These are phyloP conservation scores for Meiosimyza platycephala DNA, from an alignment of 2,888 invertebrate genomes.

Conservation along the genomic window DNA sequence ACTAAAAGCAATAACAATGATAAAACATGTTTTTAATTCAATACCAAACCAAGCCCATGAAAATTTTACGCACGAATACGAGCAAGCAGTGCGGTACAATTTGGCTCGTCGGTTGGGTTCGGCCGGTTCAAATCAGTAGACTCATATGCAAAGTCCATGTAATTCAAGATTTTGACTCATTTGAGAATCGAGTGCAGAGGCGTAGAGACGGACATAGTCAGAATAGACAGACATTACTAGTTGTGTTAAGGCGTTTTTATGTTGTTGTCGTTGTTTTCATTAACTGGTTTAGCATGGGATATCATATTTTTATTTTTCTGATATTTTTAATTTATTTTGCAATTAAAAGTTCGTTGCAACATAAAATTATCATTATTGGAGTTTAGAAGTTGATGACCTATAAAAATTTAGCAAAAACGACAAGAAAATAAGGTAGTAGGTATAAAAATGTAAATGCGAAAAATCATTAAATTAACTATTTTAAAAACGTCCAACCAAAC, in stretches of 20 bases:
- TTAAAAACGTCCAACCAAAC: too few relatives aligned
- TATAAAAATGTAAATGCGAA: too few relatives aligned
- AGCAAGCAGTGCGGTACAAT: slow-evolving; percentile 4
- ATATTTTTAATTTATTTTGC: too few relatives aligned
- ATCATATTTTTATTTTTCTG: too few relatives aligned
- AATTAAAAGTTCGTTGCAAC: too few relatives aligned
- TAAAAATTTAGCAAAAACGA: too few relatives aligned
- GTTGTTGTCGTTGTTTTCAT: slow-evolving; percentile 4
- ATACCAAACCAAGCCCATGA: slow-evolving; percentile 35
- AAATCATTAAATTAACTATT: too few relatives aligned
- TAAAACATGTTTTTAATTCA: slow-evolving; percentile 33
- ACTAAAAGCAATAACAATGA: not conserved
- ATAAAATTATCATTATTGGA: too few relatives aligned
- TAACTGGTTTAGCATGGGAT: slow-evolving; percentile 15
- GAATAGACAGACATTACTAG: not conserved
- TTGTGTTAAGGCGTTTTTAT: slow-evolving; percentile 15
- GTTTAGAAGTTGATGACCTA: too few relatives aligned
- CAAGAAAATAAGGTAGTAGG: too few relatives aligned
- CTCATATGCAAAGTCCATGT: slow-evolving; percentile 29
- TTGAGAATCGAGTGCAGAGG: slow-evolving; percentile 5
- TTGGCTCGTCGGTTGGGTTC: not conserved
- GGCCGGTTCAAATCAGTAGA: not conserved
- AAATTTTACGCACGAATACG: slow-evolving; percentile 35
- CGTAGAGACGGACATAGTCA: slow-evolving; percentile 13
- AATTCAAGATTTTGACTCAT: slow-evolving; percentile 34